Base-by-base conservation (phyloP, 2,888 invertebrate genomes). In the Calameuta idolon region DNA sequence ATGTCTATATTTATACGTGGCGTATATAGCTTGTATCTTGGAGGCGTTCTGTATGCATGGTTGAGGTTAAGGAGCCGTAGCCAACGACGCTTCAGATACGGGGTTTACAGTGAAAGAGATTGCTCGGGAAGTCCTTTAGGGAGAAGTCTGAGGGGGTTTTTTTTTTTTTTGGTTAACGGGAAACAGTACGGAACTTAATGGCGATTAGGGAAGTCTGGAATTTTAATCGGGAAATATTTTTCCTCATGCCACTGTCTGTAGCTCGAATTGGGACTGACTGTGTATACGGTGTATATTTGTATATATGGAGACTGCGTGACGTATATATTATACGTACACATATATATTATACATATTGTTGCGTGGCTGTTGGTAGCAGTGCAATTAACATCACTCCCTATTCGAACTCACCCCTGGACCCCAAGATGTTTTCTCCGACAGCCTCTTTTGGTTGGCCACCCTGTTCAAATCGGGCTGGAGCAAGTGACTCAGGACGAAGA, bases 311-410 rank as follows among this genome's bases (percentile, higher is more conserved):
- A 55, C 23, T 55, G 55, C 23, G 23, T 55, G 55, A 12, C 4
- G 31, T 34, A 30, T 71, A 30, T 71, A 30, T 69, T 11, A 3
- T 11, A 9, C n/a, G 0, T 69, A 69, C 30, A 30, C n/a, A n/a
- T 69, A 30, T 69, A 2, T 69, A 69, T 69, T 12, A 83, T 85
- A 85, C 85, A 84, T 15, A 31, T 71, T 85, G 86, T 85, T 85
- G 86, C 85, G 81, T 85, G 23, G 78, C 85, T 84, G 81, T 83
- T 85, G 79, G 86, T 86, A 84, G 86, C 86, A 79, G 84, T 82
- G 86, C 86, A 86, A 86, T 86, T 86, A 86, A 86, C 86, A 86
- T 86, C 86, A 85, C 86, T 86, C 85, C 78, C 75, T 79, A 80
- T 82, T 86, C 83, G 83, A 86, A 83, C 84, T 84, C 23, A 55